Conservation (phyloP, 2,888 invertebrate species). For the Malthinus seriepunctatus region DNA sequence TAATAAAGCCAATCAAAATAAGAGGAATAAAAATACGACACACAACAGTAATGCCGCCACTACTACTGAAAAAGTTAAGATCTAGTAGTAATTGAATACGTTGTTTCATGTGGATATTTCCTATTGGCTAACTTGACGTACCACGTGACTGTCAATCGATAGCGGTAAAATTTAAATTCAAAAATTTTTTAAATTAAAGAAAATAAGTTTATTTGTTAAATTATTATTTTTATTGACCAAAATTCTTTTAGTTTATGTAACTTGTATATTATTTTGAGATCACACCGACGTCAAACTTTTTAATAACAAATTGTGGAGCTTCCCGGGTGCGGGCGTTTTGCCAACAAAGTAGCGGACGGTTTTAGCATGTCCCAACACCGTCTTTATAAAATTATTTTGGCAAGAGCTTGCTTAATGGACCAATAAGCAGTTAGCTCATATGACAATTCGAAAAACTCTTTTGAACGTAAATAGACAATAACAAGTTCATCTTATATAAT, state of each 20-base stretch:
- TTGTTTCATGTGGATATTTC: conserved; percentile 56
- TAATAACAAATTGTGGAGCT: conserved; percentile 31
- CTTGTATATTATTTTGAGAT: conserved; percentile 32
- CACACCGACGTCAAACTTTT: conserved; percentile 25
- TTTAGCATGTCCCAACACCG: conserved; percentile 47
- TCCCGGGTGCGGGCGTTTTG: conserved; percentile 40
- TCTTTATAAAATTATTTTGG: conserved; percentile 81
- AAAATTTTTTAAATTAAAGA: conserved; percentile 13
- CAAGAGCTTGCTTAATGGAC: conserved; percentile 60
- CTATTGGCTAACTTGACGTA: conserved; percentile 51
- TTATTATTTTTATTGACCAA: too few species aligned
- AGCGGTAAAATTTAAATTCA: conserved; percentile 26
- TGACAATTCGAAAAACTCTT: conserved; percentile 37
- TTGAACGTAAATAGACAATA: conserved; percentile 28
- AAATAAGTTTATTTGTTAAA: too few species aligned
- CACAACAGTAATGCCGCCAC: conserved; percentile 20
- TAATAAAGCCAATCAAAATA: conserved; percentile 16
- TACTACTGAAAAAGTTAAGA: conserved; percentile 25
- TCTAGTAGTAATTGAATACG: conserved; percentile 25
- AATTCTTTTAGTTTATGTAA: conserved; percentile 19
- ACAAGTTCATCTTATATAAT: conserved; percentile 20
- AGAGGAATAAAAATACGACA: conserved; percentile 15
- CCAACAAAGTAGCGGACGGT: conserved; percentile 40
- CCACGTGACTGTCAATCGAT: conserved; percentile 31
- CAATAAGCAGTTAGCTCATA: conserved; percentile 36